Evolutionary conservation across 2,888 invertebrate species (phyloP).

Genomic region (Xestia rhomboidea): DNA sequence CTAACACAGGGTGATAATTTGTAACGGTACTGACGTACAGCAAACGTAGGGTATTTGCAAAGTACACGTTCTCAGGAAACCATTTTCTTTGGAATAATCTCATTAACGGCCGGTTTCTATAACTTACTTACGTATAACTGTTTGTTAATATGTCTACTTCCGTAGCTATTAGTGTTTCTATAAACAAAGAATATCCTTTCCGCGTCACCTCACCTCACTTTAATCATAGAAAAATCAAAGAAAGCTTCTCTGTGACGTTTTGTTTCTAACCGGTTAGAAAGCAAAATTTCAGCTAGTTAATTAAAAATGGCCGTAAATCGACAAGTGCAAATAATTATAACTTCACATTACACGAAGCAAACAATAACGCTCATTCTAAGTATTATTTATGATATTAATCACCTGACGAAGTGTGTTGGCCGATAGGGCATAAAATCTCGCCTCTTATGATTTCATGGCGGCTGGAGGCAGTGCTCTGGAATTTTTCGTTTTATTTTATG

Average conservation of each 20-base stretch:
- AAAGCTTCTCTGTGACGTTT: too few relatives aligned
- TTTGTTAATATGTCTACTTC: too few relatives aligned
- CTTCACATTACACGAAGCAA: background rate
- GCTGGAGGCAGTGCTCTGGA: conserved; percentile 86
- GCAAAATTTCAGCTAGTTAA: too few relatives aligned
- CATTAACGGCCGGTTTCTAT: too few relatives aligned
- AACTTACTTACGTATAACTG: too few relatives aligned
- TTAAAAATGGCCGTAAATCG: too few relatives aligned
- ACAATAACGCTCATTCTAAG: conserved; percentile 39
- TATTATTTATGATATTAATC: conserved; percentile 83
- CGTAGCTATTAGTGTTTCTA: too few relatives aligned
- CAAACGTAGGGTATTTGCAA: background rate
- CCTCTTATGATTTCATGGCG: conserved; percentile 89
- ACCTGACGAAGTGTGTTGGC: conserved; percentile 81
- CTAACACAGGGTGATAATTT: background rate
- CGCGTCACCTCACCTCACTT: too few relatives aligned
- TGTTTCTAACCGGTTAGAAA: too few relatives aligned
- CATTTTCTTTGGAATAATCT: background rate
- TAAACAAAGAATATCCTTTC: too few relatives aligned
- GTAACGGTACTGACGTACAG: background rate
- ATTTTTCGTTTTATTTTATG: conserved; percentile 91
- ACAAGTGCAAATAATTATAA: background rate
- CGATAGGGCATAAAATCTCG: conserved; percentile 87
- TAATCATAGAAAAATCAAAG: too few relatives aligned
- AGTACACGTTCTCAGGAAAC: background rate